A percentile compares a stretch with the other conserved stretches of the same genome.
phyloP scores from a whole-genome alignment of 2,113 vertebrate species.

The Elgaria multicarinata region DNA sequence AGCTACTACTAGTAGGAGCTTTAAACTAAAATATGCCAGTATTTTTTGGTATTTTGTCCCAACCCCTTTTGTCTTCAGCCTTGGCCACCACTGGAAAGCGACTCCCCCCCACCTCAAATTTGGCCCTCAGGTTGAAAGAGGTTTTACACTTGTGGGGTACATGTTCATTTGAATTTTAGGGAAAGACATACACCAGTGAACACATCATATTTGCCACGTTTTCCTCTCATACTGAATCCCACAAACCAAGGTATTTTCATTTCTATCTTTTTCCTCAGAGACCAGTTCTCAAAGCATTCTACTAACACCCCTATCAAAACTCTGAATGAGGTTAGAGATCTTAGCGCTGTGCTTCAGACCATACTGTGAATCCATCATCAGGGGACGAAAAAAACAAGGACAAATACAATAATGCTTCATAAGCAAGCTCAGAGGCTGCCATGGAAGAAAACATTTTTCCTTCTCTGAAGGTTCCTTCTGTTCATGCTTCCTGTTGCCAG shows the following conservation, averaged over 20 bases:
- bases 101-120: no score
- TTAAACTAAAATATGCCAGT: no score
- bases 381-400: not conserved
- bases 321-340: not conserved
- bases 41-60: no score
- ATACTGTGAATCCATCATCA: not conserved
- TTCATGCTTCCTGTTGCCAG: not conserved
- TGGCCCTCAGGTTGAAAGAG: not conserved
- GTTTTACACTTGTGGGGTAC: not conserved
- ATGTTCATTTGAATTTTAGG: not conserved
- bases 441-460: constrained; percentile 5
- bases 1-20: no score
- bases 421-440: not conserved
- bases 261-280: not conserved
- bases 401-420: not conserved
- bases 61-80: no score
- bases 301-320: not conserved
- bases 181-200: not conserved
- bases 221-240: not conserved
- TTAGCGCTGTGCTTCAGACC: not conserved
- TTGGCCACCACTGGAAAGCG: no score
- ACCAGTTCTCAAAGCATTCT: not conserved
- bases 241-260: not conserved
- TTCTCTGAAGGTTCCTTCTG: not conserved
- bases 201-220: not conserved